These are phyloP conservation scores for Pseudocheirus occidentalis DNA, from an alignment of 2,797 vertebrate genomes.

Conservation along the genomic window DNA sequence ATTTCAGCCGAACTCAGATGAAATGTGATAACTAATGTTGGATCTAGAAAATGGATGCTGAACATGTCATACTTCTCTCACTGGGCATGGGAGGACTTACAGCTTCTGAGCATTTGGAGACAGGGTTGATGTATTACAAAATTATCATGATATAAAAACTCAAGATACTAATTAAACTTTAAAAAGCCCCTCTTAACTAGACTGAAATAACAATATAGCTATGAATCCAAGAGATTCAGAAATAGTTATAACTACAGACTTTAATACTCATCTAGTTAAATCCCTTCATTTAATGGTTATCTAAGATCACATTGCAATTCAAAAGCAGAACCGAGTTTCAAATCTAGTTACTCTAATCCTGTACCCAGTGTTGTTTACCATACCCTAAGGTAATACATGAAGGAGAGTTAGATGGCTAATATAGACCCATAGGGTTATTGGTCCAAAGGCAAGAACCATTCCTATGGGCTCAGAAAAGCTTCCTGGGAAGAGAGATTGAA, in stretches of 20 bases:
- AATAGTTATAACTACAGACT: neutral
- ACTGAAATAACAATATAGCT: neutral
- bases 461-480: neutral
- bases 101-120: neutral
- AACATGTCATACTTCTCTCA: neutral
- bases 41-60: neutral
- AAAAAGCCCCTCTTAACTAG: neutral
- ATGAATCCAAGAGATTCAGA: neutral
- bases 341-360: neutral
- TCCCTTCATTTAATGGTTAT: neutral
- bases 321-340: neutral
- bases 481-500: neutral
- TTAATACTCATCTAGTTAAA: neutral
- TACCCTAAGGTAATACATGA: neutral
- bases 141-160: neutral
- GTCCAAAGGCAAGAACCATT: neutral
- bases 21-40: neutral
- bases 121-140: neutral
- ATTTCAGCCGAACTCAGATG: neutral
- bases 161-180: neutral
- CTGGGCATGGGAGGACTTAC: neutral
- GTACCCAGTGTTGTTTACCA: neutral
- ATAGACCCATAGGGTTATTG: neutral
- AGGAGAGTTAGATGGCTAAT: neutral
- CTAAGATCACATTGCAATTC: neutral